phyloP scores from a whole-genome alignment of 2,888 invertebrate genomes.

The Leptinotarsa tumamoca region DNA sequence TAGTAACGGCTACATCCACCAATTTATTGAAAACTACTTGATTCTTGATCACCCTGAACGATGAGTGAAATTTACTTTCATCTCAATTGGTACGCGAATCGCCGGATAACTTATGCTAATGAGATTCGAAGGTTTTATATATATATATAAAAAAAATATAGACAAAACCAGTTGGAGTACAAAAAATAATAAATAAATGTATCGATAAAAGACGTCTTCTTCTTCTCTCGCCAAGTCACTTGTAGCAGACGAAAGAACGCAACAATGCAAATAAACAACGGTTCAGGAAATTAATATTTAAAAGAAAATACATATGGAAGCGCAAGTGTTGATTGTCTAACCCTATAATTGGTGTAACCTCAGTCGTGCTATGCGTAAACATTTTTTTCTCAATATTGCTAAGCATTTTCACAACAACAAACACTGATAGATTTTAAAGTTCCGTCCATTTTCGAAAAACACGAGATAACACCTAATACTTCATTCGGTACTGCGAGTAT shows the following conservation, averaged over 20 bases:
- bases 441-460: slow-evolving; percentile 1
- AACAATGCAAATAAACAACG: background rate
- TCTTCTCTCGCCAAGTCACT: too few relatives aligned
- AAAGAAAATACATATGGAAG: slow-evolving; percentile 41
- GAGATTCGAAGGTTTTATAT: background rate
- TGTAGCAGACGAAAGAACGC: background rate
- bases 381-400: slow-evolving; percentile 48
- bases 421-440: slow-evolving; percentile 42
- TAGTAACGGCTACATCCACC: too few relatives aligned
- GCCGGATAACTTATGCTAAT: background rate
- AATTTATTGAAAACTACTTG: too few relatives aligned
- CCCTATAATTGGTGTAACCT: slow-evolving; percentile 50
- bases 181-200: slow-evolving; percentile 11
- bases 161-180: background rate
- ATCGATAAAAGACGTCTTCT: background rate
- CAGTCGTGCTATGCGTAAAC: slow-evolving; percentile 41
- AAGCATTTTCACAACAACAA: slow-evolving; percentile 50
- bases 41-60: too few relatives aligned
- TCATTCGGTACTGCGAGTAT: too few relatives aligned
- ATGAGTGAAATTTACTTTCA: background rate
- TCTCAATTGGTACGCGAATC: background rate
- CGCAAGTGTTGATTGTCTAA: slow-evolving; percentile 53
- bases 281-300: background rate
- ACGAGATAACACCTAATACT: slow-evolving; percentile 7
- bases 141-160: background rate